These are phyloP conservation scores for Oophaga sylvatica DNA, from an alignment of 2,797 vertebrate genomes.

Conservation along the genomic window DNA sequence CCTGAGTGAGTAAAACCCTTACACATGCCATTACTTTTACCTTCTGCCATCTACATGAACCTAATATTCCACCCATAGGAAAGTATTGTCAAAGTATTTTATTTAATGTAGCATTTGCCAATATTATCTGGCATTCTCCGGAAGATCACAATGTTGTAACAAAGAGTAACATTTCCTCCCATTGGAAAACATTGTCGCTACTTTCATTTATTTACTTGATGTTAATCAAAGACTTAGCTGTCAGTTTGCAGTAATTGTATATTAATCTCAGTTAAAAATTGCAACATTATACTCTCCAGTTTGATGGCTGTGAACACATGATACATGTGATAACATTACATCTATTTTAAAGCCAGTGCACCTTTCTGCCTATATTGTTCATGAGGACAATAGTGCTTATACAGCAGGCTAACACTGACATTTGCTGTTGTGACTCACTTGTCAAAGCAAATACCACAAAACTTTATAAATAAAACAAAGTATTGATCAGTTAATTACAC, in stretches of 20 bases:
- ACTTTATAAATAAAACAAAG: background rate
- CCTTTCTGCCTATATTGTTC: background rate
- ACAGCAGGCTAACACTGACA: background rate
- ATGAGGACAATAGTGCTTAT: background rate
- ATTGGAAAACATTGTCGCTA: background rate
- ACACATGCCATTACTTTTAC: no score
- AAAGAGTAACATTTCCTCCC: background rate
- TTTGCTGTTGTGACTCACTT: background rate
- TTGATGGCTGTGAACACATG: background rate
- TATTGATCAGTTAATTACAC: background rate
- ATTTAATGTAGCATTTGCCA: background rate
- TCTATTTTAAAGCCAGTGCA: background rate
- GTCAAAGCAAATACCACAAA: background rate
- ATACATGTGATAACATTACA: constrained; percentile 15
- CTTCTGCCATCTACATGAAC: no score
- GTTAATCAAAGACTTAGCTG: background rate
- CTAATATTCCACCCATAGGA: no score
- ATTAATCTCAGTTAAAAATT: background rate
- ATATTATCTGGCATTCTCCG: no score
- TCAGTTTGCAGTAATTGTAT: background rate
- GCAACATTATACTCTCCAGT: constrained; percentile 1
- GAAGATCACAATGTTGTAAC: background rate
- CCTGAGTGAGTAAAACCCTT: no score
- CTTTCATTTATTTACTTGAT: background rate
- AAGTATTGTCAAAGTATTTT: background rate